Conservation (phyloP, 2,888 invertebrate genomes). For the Syrista parreyssii region DNA sequence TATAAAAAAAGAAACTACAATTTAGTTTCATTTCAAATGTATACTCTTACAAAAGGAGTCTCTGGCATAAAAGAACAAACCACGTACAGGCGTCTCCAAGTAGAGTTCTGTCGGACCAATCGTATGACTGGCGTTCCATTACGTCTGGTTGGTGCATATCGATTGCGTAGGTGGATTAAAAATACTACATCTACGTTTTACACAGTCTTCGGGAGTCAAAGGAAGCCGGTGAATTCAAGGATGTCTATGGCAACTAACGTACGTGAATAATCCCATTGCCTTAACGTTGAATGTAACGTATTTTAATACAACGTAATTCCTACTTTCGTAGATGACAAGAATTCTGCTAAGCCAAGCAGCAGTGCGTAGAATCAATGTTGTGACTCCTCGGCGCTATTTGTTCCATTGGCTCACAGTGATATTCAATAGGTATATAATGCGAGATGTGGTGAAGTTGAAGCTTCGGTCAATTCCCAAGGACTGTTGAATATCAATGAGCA, state of each 20-base stretch:
- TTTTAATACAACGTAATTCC: not conserved
- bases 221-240: not conserved
- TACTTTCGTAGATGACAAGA: not conserved
- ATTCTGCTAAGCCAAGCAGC: not conserved
- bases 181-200: not conserved
- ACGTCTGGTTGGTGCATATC: not conserved
- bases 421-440: constrained; percentile 45
- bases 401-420: constrained; percentile 46
- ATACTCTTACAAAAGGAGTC: not conserved
- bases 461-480: not conserved
- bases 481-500: not conserved
- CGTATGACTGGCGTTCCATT: not conserved
- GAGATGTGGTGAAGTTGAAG: not conserved
- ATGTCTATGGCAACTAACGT: not conserved
- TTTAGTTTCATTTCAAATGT: not conserved
- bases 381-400: constrained; percentile 26
- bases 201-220: not conserved
- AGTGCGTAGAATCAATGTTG: not conserved
- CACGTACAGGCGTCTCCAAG: not conserved
- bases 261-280: not conserved
- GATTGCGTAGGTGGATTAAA: not conserved
- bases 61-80: not conserved
- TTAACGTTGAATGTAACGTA: not conserved
- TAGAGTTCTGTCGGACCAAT: not conserved
- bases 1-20: not conserved